Conservation (phyloP, 2,888 invertebrate species). For the Crocallis elinguaria region DNA sequence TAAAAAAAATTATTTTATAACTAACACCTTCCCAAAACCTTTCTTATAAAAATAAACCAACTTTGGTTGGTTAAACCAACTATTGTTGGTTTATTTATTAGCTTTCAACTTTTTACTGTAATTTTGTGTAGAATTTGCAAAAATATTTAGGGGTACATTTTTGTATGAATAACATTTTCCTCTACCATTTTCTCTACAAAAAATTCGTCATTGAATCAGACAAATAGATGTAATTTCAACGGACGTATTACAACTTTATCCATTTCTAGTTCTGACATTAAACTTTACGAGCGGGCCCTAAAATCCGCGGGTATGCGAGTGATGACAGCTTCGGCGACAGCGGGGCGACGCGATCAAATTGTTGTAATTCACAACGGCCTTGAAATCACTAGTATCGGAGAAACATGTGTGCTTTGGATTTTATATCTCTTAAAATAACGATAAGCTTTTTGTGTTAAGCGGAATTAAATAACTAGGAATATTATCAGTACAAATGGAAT, state of each 20-base stretch:
- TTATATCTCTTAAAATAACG: neutral
- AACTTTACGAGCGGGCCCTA: constrained; percentile 30
- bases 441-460: too few relatives aligned
- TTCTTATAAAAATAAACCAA: too few relatives aligned
- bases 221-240: constrained; percentile 5
- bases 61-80: too few relatives aligned
- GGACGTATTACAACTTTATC: constrained; percentile 6
- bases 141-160: neutral
- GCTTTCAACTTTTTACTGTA: neutral
- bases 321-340: constrained; percentile 12
- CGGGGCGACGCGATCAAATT: constrained; percentile 12
- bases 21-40: too few relatives aligned
- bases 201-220: neutral
- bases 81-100: neutral
- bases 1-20: too few relatives aligned
- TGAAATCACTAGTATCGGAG: neutral
- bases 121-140: neutral
- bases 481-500: too few relatives aligned
- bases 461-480: too few relatives aligned
- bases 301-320: constrained; percentile 8
- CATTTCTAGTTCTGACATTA: constrained; percentile 29
- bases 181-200: neutral
- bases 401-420: too few relatives aligned
- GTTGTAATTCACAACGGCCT: constrained; percentile 11
- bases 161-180: neutral